phyloP scores from a whole-genome alignment of 2,888 invertebrate genomes.

The Baccha elongata region DNA sequence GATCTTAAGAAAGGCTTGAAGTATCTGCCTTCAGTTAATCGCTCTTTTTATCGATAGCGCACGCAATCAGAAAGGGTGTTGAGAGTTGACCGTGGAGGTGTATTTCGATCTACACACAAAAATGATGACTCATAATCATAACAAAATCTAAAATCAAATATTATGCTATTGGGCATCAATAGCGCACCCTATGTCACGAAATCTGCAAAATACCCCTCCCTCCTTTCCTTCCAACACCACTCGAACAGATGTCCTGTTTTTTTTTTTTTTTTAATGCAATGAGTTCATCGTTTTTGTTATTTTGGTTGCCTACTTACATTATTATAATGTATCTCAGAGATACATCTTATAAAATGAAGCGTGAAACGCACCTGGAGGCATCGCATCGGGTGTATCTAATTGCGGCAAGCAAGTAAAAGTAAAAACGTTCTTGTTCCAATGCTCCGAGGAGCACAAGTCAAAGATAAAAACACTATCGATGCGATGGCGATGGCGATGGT shows the following conservation, averaged over 20 bases:
- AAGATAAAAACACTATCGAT: background rate
- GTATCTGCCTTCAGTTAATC: slow-evolving; percentile 23
- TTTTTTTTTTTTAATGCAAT: too few species aligned
- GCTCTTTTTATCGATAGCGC: slow-evolving; percentile 49
- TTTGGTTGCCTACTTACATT: slow-evolving; percentile 58
- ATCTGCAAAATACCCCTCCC: slow-evolving; percentile 1
- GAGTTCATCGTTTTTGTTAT: background rate
- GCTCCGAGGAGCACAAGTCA: slow-evolving; percentile 54
- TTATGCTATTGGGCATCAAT: slow-evolving; percentile 46
- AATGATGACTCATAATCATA: slow-evolving; percentile 17
- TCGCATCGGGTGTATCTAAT: slow-evolving; percentile 79
- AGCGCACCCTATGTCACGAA: slow-evolving; percentile 57
- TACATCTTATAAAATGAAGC: slow-evolving; percentile 77
- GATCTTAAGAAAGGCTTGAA: background rate
- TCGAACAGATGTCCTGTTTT: slow-evolving; percentile 56
- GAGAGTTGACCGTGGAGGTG: slow-evolving; percentile 32
- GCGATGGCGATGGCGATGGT: background rate
- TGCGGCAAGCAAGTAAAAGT: slow-evolving; percentile 79
- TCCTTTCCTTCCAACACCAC: background rate
- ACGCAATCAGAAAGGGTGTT: slow-evolving; percentile 47
- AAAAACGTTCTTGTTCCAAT: slow-evolving; percentile 47
- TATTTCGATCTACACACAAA: slow-evolving; percentile 3
- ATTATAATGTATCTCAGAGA: slow-evolving; percentile 46
- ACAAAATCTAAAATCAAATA: slow-evolving; percentile 38
- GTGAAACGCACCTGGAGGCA: slow-evolving; percentile 82